A percentile compares a stretch with the other conserved stretches of the same genome.
Conservation (phyloP, 2,888 invertebrate species). For the Pterostichus madidus region DNA sequence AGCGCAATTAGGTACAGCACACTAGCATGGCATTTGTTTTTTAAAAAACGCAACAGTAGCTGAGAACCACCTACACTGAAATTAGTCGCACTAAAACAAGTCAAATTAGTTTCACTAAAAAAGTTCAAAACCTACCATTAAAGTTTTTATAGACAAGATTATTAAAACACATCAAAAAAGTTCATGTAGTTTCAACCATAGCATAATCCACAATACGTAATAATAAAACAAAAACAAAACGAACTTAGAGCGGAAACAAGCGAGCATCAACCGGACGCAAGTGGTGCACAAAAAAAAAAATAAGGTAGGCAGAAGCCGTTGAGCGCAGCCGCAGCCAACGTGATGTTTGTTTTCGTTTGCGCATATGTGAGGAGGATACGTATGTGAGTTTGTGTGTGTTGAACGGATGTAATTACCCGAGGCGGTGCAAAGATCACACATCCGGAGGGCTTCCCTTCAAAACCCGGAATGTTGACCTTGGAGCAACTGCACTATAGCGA, state of each 20-base stretch:
- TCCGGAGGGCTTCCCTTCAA: conserved; percentile 46
- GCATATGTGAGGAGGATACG: neutral
- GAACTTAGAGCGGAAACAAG: conserved; percentile 35
- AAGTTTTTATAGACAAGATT: neutral
- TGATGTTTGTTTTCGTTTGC: conserved; percentile 26
- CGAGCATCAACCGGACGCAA: conserved; percentile 43
- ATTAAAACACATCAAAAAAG: conserved; percentile 9
- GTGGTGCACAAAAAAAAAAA: conserved; percentile 30
- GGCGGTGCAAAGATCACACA: conserved; percentile 48
- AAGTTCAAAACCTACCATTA: conserved; percentile 8
- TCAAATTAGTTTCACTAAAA: conserved; percentile 10
- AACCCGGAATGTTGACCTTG: conserved; percentile 32
- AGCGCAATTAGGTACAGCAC: neutral
- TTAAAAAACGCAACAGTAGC: conserved; percentile 7
- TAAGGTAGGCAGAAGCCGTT: conserved; percentile 5
- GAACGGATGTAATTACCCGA: conserved; percentile 56
- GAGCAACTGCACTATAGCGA: neutral
- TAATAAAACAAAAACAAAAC: conserved; percentile 41
- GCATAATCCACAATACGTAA: conserved; percentile 13
- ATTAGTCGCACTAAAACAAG: conserved; percentile 13
- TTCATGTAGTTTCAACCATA: neutral
- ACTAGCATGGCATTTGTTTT: conserved; percentile 17
- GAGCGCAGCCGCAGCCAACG: conserved; percentile 16
- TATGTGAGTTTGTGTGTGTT: neutral
- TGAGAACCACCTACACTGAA: conserved; percentile 16